These are phyloP conservation scores for Clunio marinus DNA, from an alignment of 2,888 invertebrate species.

Conservation along the genomic window DNA sequence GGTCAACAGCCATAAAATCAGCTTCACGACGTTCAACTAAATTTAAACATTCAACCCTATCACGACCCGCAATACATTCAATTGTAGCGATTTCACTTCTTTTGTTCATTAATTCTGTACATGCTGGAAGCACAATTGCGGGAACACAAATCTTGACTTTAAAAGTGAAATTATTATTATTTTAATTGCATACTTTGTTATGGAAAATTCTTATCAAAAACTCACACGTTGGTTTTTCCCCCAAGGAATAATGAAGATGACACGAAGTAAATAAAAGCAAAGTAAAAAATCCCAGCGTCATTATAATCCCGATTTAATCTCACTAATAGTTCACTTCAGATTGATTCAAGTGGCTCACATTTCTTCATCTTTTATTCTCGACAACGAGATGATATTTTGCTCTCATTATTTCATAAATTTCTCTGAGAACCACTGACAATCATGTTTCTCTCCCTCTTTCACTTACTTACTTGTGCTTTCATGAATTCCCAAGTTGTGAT, in stretches of 20 bases:
- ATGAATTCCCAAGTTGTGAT: no score
- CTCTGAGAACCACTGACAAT: no score
- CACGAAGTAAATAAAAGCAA: not conserved
- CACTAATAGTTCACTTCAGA: no score
- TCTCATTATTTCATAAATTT: no score
- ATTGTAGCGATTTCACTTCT: slow-evolving; percentile 58
- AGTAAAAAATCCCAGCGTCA: not conserved
- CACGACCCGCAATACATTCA: slow-evolving; percentile 66
- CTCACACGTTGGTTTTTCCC: slow-evolving; percentile 24
- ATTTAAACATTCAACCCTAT: slow-evolving; percentile 72
- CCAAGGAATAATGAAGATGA: not conserved
- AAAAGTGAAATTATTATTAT: slow-evolving; percentile 40
- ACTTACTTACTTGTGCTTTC: no score
- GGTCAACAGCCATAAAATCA: slow-evolving; percentile 77
- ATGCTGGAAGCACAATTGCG: slow-evolving; percentile 58
- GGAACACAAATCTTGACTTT: slow-evolving; percentile 74
- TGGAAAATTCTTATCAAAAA: not conserved
- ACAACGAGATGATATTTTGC: no score
- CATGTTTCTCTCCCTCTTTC: no score
- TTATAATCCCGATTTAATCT: no score
- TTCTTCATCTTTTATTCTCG: no score
- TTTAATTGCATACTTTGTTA: not conserved
- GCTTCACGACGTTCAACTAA: slow-evolving; percentile 72
- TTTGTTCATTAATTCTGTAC: slow-evolving; percentile 61
- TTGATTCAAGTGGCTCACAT: no score